Conservation (phyloP, 2,113 vertebrate genomes). For the Hoplias malabaricus region DNA sequence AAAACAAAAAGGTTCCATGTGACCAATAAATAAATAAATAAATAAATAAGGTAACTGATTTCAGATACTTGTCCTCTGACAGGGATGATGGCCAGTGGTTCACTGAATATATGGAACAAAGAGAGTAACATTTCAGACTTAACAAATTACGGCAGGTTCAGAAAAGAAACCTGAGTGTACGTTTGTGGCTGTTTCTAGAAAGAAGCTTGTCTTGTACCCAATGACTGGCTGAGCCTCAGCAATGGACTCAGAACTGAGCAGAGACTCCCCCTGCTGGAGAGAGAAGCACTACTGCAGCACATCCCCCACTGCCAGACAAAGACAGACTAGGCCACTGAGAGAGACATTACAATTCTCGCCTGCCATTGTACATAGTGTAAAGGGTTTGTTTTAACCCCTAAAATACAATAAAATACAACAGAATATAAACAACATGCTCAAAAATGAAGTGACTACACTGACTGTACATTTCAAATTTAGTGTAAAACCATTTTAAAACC, state of each 20-base stretch:
- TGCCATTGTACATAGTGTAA: conserved; percentile 19
- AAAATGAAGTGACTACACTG: background rate
- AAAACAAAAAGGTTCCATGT: too few relatives aligned
- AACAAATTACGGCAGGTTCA: too few relatives aligned
- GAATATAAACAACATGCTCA: background rate
- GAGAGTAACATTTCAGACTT: background rate
- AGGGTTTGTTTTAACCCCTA: background rate
- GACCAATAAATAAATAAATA: too few relatives aligned
- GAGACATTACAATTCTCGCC: conserved; percentile 1
- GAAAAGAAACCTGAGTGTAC: too few relatives aligned
- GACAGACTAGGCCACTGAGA: background rate
- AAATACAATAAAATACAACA: background rate
- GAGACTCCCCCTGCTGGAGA: conserved; percentile 76
- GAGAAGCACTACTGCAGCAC: conserved; percentile 54
- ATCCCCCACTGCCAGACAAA: conserved; percentile 35
- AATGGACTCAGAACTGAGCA: conserved; percentile 59
- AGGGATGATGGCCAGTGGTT: too few relatives aligned
- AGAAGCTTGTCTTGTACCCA: conserved; percentile 4
- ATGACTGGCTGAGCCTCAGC: background rate
- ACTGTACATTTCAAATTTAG: background rate
- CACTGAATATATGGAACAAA: too few relatives aligned
- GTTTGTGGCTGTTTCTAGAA: too few relatives aligned
- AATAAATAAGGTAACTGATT: too few relatives aligned
- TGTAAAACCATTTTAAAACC: too few relatives aligned
- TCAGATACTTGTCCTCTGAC: too few relatives aligned